Conservation (phyloP, 1,140 invertebrate species). For the Amyelois transitella region DNA sequence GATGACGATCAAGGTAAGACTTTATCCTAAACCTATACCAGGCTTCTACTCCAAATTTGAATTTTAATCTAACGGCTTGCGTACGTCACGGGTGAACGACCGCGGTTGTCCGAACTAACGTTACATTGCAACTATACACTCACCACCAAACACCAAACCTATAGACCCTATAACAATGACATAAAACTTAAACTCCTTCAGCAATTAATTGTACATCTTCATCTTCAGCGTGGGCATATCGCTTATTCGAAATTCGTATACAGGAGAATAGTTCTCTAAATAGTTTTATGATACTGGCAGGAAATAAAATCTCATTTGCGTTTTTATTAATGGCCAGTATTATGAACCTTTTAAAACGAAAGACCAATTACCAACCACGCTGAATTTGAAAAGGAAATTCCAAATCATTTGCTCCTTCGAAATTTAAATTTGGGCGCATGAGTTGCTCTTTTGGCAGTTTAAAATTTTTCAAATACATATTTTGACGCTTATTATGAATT, state of each 20-base stretch:
- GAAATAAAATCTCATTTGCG: background rate
- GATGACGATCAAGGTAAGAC: background rate
- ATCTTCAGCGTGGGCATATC: background rate
- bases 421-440: too few species aligned
- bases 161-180: conserved; percentile 23
- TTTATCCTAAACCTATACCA: conserved; percentile 1
- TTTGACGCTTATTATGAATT: too few species aligned
- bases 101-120: conserved; percentile 51
- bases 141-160: conserved; percentile 17
- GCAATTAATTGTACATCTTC: conserved; percentile 18
- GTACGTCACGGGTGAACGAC: conserved; percentile 53
- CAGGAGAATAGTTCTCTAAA: conserved; percentile 5
- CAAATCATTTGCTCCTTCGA: too few species aligned
- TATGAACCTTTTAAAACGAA: background rate
- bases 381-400: too few species aligned
- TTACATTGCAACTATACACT: conserved; percentile 24
- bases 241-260: conserved; percentile 8
- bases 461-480: too few species aligned
- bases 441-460: too few species aligned
- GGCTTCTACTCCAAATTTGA: conserved; percentile 48
- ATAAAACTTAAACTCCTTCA: conserved; percentile 32
- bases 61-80: conserved; percentile 61
- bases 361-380: too few species aligned
- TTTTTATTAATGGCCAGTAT: background rate
- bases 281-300: conserved; percentile 10